Evolutionary conservation across 2,888 invertebrate genomes (phyloP).

Genomic region (Andrena dorsata): DNA sequence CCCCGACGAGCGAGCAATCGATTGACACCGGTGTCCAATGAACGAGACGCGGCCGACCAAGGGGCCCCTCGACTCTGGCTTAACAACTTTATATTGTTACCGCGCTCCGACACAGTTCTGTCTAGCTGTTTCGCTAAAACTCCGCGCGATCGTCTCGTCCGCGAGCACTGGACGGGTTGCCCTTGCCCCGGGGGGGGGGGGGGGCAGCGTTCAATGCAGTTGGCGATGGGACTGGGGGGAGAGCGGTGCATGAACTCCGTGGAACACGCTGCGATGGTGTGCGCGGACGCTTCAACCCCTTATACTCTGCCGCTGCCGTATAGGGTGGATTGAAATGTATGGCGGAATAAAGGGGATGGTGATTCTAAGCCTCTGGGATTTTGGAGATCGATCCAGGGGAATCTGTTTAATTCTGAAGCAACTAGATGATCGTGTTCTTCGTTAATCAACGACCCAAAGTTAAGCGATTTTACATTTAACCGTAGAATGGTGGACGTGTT

Average conservation of each 20-base stretch:
- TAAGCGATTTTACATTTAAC: too few relatives aligned
- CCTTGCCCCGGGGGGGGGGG: too few relatives aligned
- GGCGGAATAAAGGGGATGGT: neutral
- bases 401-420: too few relatives aligned
- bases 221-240: neutral
- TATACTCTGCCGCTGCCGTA: neutral
- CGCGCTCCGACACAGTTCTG: conserved; percentile 35
- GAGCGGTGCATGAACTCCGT: neutral
- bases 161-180: conserved; percentile 12
- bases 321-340: neutral
- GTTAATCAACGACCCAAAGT: too few relatives aligned
- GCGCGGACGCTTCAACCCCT: neutral
- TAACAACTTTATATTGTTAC: conserved; percentile 63
- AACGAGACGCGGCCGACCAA: conserved; percentile 23
- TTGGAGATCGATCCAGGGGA: neutral
- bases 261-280: neutral
- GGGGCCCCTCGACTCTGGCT: conserved; percentile 32
- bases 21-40: conserved; percentile 48
- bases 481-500: too few relatives aligned
- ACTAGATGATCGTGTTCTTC: too few relatives aligned
- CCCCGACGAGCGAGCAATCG: conserved; percentile 40
- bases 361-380: neutral
- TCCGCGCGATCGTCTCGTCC: neutral
- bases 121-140: neutral
- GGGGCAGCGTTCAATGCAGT: neutral